These are phyloP conservation scores for Minunthozetes semirufus DNA, from an alignment of 2,888 invertebrate species.

Conservation along the genomic window DNA sequence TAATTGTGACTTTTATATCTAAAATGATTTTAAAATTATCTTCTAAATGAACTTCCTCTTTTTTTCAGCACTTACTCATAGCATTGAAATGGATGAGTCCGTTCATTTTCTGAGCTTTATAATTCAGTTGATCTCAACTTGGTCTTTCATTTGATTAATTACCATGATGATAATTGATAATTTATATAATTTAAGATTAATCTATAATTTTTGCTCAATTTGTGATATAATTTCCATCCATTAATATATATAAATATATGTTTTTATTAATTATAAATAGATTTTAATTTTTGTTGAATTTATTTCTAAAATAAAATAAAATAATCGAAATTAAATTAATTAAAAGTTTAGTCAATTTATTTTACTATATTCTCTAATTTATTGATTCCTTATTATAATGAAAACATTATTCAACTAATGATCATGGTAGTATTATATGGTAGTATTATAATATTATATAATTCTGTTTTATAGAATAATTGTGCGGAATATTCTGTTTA, in stretches of 20 bases:
- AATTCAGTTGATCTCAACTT: constrained; percentile 9
- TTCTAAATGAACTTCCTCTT: background rate
- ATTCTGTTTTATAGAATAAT: no score
- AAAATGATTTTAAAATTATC: background rate
- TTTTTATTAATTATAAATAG: no score
- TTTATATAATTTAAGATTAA: background rate
- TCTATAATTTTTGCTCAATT: background rate
- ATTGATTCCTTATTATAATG: no score
- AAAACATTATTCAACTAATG: no score
- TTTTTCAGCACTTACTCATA: constrained; percentile 28
- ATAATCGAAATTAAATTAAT: no score
- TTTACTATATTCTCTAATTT: background rate
- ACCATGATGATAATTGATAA: background rate
- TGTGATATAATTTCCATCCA: no score
- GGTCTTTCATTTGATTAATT: background rate
- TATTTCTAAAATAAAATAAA: no score
- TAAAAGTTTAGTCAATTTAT: background rate
- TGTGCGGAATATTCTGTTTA: no score
- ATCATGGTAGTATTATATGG: no score
- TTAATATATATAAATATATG: no score
- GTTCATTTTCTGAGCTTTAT: constrained; percentile 22
- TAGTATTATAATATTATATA: no score
- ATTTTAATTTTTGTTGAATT: no score
- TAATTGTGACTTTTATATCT: background rate
- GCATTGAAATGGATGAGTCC: constrained; percentile 35